Base-by-base conservation (phyloP, 2,888 invertebrate genomes). In the Mechanitis messenoides region DNA sequence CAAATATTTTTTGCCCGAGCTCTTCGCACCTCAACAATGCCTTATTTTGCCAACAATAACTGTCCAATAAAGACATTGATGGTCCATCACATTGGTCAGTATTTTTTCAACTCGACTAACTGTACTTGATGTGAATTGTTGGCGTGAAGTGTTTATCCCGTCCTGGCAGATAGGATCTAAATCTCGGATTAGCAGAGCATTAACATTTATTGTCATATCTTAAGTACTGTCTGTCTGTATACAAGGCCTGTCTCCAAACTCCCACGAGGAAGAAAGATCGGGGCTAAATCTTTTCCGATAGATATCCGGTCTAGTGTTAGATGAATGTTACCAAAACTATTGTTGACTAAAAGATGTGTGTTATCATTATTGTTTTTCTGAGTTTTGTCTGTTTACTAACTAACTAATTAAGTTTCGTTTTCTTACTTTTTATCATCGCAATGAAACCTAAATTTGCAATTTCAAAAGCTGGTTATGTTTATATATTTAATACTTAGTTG, bases 21-120 rank as follows among this genome's bases (percentile, higher is more conserved):
- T 73, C 76, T 70, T 74, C 74, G 78, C 74, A 76, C 70, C 63
- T 66, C 73, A 76, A 85, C 85, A 88, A 87, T 80, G 71, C 75
- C 69, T 74, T 87, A 87, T 89, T 89, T 88, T 84, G 85, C 78
- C 87, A 88, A 89, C 86, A 89, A 85, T 88, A 87, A 87, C 87
- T 83, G 85, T 86, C 58, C 47, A 80, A 77, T 80, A 74, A 71
- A 59, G 71, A 69, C 72, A 74, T 66, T 71, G 77, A 77, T 72
- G 72, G 70, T 67, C 68, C 67, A 66, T 73, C 73, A 71, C 64
- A 62, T 62, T 68, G 79, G 71, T 74, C 77, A 68, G 69, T 71
- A 70, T 73, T 82, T 84, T 85, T 84, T 78, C 71, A 66, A 72
- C 75, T 70, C 73, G 76, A 74, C 66, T 87, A 87, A 85, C 85